phyloP scores from a whole-genome alignment of 2,113 vertebrate genomes.

The Catharus bicknelli region DNA sequence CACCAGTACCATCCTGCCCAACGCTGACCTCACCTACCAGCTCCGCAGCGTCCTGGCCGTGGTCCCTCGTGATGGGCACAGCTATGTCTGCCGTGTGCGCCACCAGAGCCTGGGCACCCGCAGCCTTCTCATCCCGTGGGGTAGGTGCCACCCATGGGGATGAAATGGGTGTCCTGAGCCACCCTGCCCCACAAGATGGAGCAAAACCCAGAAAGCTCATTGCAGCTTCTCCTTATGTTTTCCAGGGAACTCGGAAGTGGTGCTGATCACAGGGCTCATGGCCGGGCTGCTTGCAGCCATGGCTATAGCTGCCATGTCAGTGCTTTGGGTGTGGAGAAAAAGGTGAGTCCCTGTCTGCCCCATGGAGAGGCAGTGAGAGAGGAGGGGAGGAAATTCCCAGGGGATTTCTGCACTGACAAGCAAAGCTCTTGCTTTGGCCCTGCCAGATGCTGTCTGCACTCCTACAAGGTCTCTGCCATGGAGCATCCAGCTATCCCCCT shows the following conservation, averaged over 20 bases:
- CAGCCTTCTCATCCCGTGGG: constrained; percentile 11
- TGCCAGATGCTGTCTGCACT: not conserved
- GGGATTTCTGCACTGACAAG: not conserved
- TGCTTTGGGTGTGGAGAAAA: not conserved
- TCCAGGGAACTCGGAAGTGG: not conserved
- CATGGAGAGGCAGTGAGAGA: accelerated
- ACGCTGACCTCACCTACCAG: constrained; percentile 35
- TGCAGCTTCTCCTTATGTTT: not conserved
- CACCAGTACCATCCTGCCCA: not conserved
- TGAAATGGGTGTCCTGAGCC: not conserved
- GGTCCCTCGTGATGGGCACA: not conserved
- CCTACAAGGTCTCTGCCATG: not conserved
- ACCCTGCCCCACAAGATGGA: accelerated
- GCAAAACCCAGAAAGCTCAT: not conserved
- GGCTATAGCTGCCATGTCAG: accelerated
- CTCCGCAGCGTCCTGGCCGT: not conserved
- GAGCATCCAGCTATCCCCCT: not conserved
- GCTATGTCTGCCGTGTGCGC: not conserved
- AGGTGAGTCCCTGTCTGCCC: not conserved
- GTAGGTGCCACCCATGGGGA: not conserved
- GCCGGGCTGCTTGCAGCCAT: not conserved
- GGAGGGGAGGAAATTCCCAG: not conserved
- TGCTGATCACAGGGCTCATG: not conserved
- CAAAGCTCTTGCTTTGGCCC: not conserved
- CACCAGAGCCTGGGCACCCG: constrained; percentile 13